A percentile compares a stretch with the other conserved stretches of the same genome.
phyloP scores from a whole-genome alignment of 2,888 invertebrate genomes.

The Andrena bicolor region DNA sequence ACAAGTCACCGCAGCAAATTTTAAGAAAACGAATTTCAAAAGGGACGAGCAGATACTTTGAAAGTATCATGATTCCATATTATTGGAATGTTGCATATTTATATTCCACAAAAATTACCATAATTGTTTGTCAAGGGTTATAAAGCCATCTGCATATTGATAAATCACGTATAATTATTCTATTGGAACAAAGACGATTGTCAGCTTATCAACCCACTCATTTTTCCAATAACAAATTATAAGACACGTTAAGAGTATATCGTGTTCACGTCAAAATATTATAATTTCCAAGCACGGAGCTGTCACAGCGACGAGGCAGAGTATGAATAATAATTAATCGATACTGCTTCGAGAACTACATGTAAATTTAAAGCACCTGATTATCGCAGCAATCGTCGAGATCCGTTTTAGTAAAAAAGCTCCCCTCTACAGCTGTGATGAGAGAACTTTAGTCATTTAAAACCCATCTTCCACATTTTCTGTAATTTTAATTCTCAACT shows the following conservation, averaged over 20 bases:
- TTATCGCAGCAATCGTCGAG: constrained; percentile 53
- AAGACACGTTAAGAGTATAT: constrained; percentile 10
- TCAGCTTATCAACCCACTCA: background rate
- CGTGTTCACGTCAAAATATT: constrained; percentile 45
- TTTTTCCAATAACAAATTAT: constrained; percentile 6
- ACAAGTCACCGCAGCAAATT: too few species aligned
- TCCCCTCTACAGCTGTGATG: background rate
- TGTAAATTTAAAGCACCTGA: constrained; percentile 73
- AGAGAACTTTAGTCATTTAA: too few species aligned
- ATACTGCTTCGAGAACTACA: constrained; percentile 48
- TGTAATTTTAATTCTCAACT: too few species aligned
- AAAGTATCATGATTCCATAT: too few species aligned
- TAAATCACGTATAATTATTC: background rate
- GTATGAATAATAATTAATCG: constrained; percentile 78
- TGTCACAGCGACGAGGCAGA: constrained; percentile 36
- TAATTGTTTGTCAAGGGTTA: background rate
- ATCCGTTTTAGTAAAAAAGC: constrained; percentile 27
- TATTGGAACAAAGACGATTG: background rate
- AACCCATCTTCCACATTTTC: too few species aligned
- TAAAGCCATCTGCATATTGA: background rate
- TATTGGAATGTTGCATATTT: too few species aligned
- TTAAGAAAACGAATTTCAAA: too few species aligned
- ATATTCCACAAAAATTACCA: background rate
- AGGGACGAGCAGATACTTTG: too few species aligned
- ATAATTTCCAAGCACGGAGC: constrained; percentile 53